Percentiles rank a stretch among this genome's conserved stretches.
phyloP scores from a whole-genome alignment of 2,888 invertebrate genomes.

The Tridacna gigas region DNA sequence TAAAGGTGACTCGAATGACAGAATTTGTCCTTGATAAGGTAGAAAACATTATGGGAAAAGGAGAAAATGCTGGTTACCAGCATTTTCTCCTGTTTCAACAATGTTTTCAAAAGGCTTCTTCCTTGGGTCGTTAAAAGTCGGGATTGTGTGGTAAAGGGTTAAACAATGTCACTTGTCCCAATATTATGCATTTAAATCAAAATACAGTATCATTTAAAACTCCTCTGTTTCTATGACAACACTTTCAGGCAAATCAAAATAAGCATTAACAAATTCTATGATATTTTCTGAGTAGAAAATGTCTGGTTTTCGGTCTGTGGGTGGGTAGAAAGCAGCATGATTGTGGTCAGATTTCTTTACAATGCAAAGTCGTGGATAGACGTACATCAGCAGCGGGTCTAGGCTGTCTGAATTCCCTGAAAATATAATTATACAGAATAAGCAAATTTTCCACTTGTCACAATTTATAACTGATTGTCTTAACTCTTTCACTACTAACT shows the following conservation, averaged over 20 bases:
- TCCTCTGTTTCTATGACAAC: conserved; percentile 74
- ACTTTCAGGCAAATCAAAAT: conserved; percentile 64
- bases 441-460: not conserved
- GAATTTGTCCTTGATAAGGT: no score
- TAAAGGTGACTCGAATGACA: no score
- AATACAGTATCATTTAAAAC: conserved; percentile 60
- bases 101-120: no score
- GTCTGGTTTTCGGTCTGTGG: conserved; percentile 42
- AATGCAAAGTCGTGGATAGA: conserved; percentile 77
- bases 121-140: no score
- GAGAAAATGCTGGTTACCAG: no score
- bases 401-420: conserved; percentile 60
- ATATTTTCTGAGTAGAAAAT: conserved; percentile 65
- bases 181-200: no score
- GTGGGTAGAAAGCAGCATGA: conserved; percentile 80
- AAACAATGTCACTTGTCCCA: no score
- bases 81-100: no score
- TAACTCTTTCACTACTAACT: no score
- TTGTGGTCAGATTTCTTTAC: conserved; percentile 75
- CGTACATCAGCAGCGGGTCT: conserved; percentile 65
- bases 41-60: no score
- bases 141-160: no score
- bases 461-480: no score
- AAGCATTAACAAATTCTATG: conserved; percentile 61
- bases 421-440: conserved; percentile 7